These are phyloP conservation scores for Liasis olivaceus DNA, from an alignment of 2,797 vertebrate species.

Conservation along the genomic window DNA sequence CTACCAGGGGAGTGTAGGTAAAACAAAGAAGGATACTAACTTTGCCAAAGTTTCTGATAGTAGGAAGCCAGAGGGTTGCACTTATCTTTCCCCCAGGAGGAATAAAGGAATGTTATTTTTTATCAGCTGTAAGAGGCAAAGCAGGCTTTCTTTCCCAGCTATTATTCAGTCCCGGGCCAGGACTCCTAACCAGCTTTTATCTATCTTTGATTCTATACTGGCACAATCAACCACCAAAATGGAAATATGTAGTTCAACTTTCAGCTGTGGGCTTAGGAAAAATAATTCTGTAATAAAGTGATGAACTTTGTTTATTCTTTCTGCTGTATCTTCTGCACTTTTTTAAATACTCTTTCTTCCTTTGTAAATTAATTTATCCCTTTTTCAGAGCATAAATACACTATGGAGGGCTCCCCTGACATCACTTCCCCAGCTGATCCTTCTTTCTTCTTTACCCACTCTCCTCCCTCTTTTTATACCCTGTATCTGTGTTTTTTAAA, in stretches of 20 bases:
- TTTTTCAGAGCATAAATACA: neutral
- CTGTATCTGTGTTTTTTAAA: neutral
- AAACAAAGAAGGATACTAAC: neutral
- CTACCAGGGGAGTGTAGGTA: neutral
- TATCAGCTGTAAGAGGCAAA: neutral
- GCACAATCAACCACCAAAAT: neutral
- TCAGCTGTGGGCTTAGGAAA: neutral
- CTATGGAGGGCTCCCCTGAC: neutral
- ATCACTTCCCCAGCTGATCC: neutral
- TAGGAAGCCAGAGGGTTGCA: neutral
- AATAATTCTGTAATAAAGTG: neutral
- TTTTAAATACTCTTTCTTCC: neutral
- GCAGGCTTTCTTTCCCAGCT: neutral
- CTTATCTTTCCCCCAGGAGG: neutral
- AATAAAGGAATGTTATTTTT: neutral
- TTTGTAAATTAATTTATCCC: neutral
- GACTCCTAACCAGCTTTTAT: neutral
- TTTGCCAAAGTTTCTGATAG: neutral
- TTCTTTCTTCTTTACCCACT: neutral
- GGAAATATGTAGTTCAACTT: neutral
- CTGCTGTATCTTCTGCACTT: neutral
- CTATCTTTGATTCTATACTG: neutral
- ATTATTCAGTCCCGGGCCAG: neutral
- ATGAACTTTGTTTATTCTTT: neutral
- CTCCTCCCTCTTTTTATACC: neutral